Evolutionary conservation across 2,888 invertebrate species (phyloP), one percentile per base, ranked within the genome.

Genomic region (Cephus pygmeus): DNA sequence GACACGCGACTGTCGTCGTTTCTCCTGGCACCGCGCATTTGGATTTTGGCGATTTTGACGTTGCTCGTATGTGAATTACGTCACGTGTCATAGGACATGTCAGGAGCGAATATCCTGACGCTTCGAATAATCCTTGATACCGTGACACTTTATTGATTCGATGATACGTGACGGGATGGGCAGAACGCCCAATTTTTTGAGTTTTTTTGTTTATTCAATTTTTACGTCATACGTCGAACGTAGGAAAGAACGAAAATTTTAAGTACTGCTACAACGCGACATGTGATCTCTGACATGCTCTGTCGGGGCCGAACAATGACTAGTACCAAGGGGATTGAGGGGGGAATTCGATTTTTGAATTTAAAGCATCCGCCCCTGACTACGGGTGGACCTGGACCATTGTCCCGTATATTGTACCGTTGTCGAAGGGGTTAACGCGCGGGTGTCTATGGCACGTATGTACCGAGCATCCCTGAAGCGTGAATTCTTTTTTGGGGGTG

Each of bases 271-370:
- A 73, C 75, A 80, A 68, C 76, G 78, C 68, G 84, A 81, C 88
- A 88, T 87, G 85, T 87, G 88, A 87, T 85, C 84, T 76, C 71
- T 81, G 83, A 83, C 83, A 83, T 86, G 88, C 87, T 87, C 85
- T 85, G 85, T 78, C 85, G 86, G 83, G 81, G 86, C 81, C 84
- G 87, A 86, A 91, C 90, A 91, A 91, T 88, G 80, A 84, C 80
- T 77, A 71, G 56, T 9, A 9, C 23, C 56, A 9, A 73, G 78
- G 83, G 79, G 75, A 12, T 73, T 76, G 73, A 68, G 69, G 68
- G 79, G 86, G 79, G 82, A 84, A 88, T 90, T 87, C 88, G 88
- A 90, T 91, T 91, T 91, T 91, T 90, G 87, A 91, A 87, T 90
- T 90, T 90, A 87, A 89, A 91, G 77, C 82, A 79, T 77, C 77